Conservation (phyloP, 53 echinoderm and acorn worm genomes). For the Zoroaster sp. region DNA sequence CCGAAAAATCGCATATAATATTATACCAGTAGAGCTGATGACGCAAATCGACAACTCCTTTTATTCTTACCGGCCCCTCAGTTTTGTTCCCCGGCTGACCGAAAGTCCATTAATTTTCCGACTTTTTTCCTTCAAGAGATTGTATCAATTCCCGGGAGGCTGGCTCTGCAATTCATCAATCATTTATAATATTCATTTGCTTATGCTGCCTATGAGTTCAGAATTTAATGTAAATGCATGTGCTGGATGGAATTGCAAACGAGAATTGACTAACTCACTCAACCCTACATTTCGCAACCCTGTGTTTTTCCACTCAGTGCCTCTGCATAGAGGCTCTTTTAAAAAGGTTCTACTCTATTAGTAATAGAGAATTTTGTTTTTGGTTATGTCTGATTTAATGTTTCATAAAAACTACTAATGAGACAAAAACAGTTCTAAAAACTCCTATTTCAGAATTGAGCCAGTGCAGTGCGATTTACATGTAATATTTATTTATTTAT, state of each 20-base stretch:
- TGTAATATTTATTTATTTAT: no score
- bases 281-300: constrained; percentile 6
- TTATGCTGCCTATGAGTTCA: background rate
- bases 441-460: no score
- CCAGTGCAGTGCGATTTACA: no score
- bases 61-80: constrained; percentile 10
- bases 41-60: constrained; percentile 21
- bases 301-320: background rate
- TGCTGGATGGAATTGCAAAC: background rate
- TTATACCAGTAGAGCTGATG: background rate
- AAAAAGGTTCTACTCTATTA: no score
- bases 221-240: constrained; percentile 24
- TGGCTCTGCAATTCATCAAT: constrained; percentile 5
- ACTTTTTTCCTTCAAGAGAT: constrained; percentile 41
- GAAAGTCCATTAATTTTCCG: constrained; percentile 49
- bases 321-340: background rate
- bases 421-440: no score
- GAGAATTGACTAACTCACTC: background rate
- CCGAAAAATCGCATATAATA: background rate
- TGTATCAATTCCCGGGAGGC: constrained; percentile 31
- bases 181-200: constrained; percentile 50
- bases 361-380: no score
- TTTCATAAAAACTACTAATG: no score
- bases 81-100: constrained; percentile 39
- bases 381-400: no score